Percentiles rank a stretch among this genome's conserved stretches.
These are phyloP conservation scores for Ianthella basta DNA, from an alignment of 37 sponge, comb jelly and placozoan genomes.

Conservation along the genomic window DNA sequence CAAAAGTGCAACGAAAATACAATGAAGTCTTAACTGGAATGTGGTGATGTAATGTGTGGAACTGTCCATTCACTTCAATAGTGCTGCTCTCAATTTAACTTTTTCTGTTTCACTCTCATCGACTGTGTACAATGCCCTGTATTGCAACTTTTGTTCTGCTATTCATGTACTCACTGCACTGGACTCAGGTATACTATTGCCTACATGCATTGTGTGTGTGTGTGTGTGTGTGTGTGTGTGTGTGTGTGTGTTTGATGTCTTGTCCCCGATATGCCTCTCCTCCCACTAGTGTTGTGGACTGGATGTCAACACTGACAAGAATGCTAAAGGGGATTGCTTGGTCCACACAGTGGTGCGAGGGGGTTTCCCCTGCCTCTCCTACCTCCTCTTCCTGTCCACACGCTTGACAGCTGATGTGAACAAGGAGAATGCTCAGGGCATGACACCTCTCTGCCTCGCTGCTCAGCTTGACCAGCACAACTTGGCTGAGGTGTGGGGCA, in stretches of 20 bases:
- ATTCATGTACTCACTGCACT: too few species aligned
- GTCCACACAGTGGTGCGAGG: constrained; percentile 63
- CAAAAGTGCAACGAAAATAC: too few species aligned
- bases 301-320: constrained; percentile 63
- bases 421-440: constrained; percentile 31
- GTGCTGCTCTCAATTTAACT: too few species aligned
- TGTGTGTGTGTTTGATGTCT: background rate
- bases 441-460: constrained; percentile 67
- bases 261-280: background rate
- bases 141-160: too few species aligned
- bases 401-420: constrained; percentile 51
- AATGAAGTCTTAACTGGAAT: too few species aligned
- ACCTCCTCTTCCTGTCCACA: constrained; percentile 47
- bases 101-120: too few species aligned
- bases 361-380: constrained; percentile 62
- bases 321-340: constrained; percentile 58
- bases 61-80: too few species aligned
- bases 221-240: background rate
- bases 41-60: too few species aligned
- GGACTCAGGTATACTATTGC: too few species aligned
- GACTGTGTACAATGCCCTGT: too few species aligned
- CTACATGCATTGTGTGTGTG: too few species aligned
- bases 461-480: constrained; percentile 44
- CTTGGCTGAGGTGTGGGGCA: constrained; percentile 52
- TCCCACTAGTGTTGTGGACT: constrained; percentile 50